phyloP scores from a whole-genome alignment of 1,140 invertebrate genomes.

The Babylonia areolata region DNA sequence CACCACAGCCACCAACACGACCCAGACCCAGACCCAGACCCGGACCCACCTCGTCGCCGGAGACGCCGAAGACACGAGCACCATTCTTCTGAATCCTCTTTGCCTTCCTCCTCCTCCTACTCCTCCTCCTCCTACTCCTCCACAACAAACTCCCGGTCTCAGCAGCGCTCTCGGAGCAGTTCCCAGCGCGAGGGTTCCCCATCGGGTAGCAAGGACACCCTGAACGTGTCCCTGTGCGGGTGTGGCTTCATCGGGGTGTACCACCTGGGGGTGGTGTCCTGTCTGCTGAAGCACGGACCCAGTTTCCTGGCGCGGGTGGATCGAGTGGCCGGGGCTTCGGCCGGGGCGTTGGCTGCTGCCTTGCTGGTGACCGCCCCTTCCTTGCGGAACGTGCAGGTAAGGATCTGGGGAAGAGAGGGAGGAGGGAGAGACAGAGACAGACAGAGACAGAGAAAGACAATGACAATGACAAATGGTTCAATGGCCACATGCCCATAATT shows the following conservation, averaged over 20 bases:
- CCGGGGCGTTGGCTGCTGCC: constrained; percentile 64
- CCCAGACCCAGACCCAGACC: neutral
- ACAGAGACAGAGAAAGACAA: neutral
- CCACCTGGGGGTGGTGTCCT: constrained; percentile 66
- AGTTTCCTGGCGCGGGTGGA: constrained; percentile 58
- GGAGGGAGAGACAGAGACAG: too few relatives aligned
- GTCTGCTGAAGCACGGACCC: constrained; percentile 57
- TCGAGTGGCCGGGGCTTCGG: constrained; percentile 65
- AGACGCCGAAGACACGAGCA: neutral
- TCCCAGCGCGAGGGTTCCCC: neutral
- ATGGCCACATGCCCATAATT: too few relatives aligned
- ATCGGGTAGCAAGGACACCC: constrained; percentile 40
- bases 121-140: constrained; percentile 4
- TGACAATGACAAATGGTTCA: neutral
- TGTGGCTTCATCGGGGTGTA: constrained; percentile 71
- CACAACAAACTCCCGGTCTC: too few relatives aligned
- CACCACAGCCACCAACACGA: constrained; percentile 20
- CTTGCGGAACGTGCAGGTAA: constrained; percentile 59
- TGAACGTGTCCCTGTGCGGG: constrained; percentile 69
- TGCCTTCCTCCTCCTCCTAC: neutral
- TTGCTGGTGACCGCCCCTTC: constrained; percentile 56
- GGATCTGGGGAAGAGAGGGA: constrained; percentile 21
- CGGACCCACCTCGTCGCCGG: neutral
- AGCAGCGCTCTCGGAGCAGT: neutral
- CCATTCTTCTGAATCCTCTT: neutral